Conservation (phyloP, 2,888 invertebrate genomes). For the Ctena decussata region DNA sequence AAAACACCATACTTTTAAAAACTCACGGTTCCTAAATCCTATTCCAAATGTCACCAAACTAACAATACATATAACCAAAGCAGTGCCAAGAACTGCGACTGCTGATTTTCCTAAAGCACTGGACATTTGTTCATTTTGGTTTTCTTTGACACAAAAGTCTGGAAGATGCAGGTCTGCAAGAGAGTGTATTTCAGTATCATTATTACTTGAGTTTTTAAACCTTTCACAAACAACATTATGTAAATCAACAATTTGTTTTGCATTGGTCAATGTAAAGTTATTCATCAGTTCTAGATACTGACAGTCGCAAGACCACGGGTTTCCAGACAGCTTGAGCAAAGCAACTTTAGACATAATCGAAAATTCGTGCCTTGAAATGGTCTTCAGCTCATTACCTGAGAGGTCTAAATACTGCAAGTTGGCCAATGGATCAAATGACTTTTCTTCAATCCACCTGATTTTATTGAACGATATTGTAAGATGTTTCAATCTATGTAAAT, state of each 20-base stretch:
- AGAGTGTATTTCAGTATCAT: not conserved
- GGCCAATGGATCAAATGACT: slow-evolving; percentile 59
- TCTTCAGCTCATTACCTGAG: slow-evolving; percentile 60
- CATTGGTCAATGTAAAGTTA: not conserved
- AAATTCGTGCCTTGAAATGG: slow-evolving; percentile 51
- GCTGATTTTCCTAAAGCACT: not conserved
- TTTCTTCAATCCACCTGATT: slow-evolving; percentile 47
- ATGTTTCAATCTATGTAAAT: slow-evolving; percentile 52
- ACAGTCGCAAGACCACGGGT: slow-evolving; percentile 67
- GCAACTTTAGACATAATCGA: slow-evolving; percentile 31
- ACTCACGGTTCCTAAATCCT: slow-evolving; percentile 33
- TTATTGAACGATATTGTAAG: slow-evolving; percentile 66
- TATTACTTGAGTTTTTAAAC: not conserved
- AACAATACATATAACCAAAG: slow-evolving; percentile 49
- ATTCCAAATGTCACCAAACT: slow-evolving; percentile 45
- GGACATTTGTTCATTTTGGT: not conserved
- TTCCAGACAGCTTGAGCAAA: slow-evolving; percentile 61
- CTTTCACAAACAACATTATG: slow-evolving; percentile 4
- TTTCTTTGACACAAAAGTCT: slow-evolving; percentile 1
- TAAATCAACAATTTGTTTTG: slow-evolving; percentile 13
- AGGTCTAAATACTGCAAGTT: slow-evolving; percentile 55
- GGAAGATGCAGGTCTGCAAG: slow-evolving; percentile 6
- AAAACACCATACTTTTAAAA: slow-evolving; percentile 29
- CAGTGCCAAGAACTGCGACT: not conserved
- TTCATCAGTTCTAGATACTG: slow-evolving; percentile 21